Evolutionary conservation across 2,888 invertebrate species (phyloP).

Genomic region (Phymatocera aterrima): DNA sequence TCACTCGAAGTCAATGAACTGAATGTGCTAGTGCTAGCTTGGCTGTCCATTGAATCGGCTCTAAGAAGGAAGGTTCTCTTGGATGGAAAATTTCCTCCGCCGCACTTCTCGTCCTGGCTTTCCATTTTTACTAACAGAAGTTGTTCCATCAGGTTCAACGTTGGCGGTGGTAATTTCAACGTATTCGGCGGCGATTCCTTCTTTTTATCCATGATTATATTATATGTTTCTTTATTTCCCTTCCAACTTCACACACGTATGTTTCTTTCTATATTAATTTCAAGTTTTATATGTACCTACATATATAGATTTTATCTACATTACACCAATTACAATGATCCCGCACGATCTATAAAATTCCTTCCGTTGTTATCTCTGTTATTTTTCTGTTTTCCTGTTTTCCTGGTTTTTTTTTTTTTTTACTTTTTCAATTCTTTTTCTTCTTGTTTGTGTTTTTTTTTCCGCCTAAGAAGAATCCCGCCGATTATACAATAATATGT

Average conservation of each 20-base stretch:
- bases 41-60: conserved; percentile 84
- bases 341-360: too few species aligned
- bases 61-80: conserved; percentile 77
- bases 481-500: not conserved
- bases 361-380: not conserved
- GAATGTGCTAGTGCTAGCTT: conserved; percentile 79
- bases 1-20: conserved; percentile 82
- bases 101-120: conserved; percentile 75
- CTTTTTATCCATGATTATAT: conserved; percentile 22
- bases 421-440: not conserved
- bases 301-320: not conserved
- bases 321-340: not conserved
- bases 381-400: not conserved
- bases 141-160: conserved; percentile 83
- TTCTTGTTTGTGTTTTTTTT: not conserved
- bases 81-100: conserved; percentile 66
- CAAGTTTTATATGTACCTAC: not conserved
- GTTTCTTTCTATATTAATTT: too few species aligned
- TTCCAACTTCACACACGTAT: not conserved
- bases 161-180: conserved; percentile 63
- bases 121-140: conserved; percentile 90
- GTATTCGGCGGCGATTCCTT: conserved; percentile 27
- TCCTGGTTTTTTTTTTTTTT: not conserved
- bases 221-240: not conserved
- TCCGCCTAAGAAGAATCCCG: not conserved